These are phyloP conservation scores for Anguilla japonica DNA, from an alignment of 2,113 vertebrate species.

Conservation along the genomic window DNA sequence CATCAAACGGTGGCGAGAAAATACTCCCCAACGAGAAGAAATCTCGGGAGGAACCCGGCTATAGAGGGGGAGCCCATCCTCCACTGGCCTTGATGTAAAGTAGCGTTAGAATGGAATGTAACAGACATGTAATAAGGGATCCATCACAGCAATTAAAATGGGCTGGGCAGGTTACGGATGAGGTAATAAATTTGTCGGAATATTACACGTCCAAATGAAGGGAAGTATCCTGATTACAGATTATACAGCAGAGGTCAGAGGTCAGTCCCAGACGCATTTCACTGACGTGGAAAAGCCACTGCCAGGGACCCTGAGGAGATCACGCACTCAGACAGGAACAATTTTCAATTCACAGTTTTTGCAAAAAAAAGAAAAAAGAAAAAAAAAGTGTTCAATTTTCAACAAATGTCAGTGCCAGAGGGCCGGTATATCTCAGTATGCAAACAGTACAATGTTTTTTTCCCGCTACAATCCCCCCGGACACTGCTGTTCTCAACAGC, in stretches of 20 bases:
- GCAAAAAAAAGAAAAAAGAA: too few relatives aligned
- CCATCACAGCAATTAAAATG: too few relatives aligned
- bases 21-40: too few relatives aligned
- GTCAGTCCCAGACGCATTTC: not conserved
- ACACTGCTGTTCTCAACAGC: not conserved
- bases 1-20: too few relatives aligned
- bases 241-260: not conserved
- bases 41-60: too few relatives aligned
- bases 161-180: too few relatives aligned
- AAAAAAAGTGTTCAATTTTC: constrained; percentile 3
- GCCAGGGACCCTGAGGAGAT: not conserved
- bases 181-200: too few relatives aligned
- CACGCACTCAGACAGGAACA: not conserved
- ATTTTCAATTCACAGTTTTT: not conserved
- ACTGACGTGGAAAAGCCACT: too few relatives aligned
- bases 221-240: not conserved
- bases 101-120: too few relatives aligned
- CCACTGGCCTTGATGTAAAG: too few relatives aligned
- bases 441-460: not conserved
- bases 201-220: not conserved
- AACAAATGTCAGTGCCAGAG: constrained; percentile 11
- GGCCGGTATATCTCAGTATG: not conserved
- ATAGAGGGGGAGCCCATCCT: too few relatives aligned
- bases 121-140: too few relatives aligned
- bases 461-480: not conserved